Evolutionary conservation across 2,797 vertebrate species (phyloP), one percentile per base, ranked within the genome.

Genomic region (Acanthornis magna): DNA sequence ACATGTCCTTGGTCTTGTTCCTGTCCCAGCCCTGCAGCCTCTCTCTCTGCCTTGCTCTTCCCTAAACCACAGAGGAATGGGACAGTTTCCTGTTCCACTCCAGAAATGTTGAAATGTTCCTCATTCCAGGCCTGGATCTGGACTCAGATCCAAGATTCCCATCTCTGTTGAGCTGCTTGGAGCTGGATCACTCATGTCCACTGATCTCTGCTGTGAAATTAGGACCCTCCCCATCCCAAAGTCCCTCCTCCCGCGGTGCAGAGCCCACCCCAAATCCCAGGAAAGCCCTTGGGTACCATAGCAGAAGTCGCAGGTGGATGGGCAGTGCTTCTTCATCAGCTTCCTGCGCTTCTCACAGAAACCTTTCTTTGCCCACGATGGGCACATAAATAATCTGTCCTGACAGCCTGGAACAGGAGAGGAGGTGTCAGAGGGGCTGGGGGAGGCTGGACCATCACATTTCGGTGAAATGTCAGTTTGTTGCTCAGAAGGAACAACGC

Each of bases 311-410:
- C 99, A 99, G 98, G 98, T 99, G 94, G 98, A 98, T 0, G 99
- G 99, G 90, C 99, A 99, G 95, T 99, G 98, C 97, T 99, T 99
- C 97, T 99, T 98, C 99, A 99, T 99, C 88, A 99, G 94, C 94
- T 96, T 98, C 89, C 96, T 98, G 68, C 98, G 99, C 74, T 98
- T 98, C 75, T 98, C 98, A 16, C 99, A 99, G 93, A 98, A 99
- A 6, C 99, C 99, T 95, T 98, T 99, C 10, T 96, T 97, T 15
- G 99, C 98, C 99, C 99, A 99, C 1, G 98, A 92, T 0, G 98
- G 97, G 90, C 99, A 99, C 97, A 98, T 98, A 22, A 98, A 98
- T 61, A 99, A 96, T 74, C 99, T 98, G 97, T 99, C 99, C 98
- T 98, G 98, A 94, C 99, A 99, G 84, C 99, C 99, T 99, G 97